Conservation (phyloP, 35 echinoderm and acorn worm species). For the Strongylocentrotus purpuratus region DNA sequence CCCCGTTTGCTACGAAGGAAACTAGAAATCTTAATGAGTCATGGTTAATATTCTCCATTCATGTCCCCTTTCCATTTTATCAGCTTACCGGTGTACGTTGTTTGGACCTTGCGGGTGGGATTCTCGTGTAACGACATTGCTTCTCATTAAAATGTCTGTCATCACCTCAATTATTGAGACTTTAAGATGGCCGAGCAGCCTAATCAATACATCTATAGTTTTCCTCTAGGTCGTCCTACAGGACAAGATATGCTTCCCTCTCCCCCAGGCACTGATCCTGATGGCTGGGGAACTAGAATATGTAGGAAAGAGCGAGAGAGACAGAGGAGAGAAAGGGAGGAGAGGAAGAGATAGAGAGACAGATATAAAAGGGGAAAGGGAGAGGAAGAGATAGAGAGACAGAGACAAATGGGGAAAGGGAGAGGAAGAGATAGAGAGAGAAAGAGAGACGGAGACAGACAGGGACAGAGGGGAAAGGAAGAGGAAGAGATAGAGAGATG, state of each 20-base stretch:
- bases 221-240: background rate
- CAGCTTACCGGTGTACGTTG: background rate
- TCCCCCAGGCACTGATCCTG: background rate
- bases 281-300: background rate
- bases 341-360: background rate
- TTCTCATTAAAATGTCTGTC: constrained; percentile 42
- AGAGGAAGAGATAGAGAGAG: background rate
- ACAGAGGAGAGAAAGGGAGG: background rate
- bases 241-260: constrained; percentile 30
- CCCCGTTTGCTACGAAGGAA: background rate
- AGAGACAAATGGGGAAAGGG: background rate
- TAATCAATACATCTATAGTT: constrained; percentile 46
- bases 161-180: constrained; percentile 42
- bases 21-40: constrained; percentile 25
- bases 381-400: background rate
- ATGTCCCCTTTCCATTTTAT: background rate
- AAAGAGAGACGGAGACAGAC: too few relatives aligned
- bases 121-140: constrained; percentile 1
- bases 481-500: too few relatives aligned
- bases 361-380: background rate
- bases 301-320: background rate
- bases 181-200: background rate
- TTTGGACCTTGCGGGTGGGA: background rate
- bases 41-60: constrained; percentile 19
- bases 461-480: too few relatives aligned